These are phyloP conservation scores for Notothenia coriiceps DNA, from an alignment of 2,113 vertebrate species.

Conservation along the genomic window DNA sequence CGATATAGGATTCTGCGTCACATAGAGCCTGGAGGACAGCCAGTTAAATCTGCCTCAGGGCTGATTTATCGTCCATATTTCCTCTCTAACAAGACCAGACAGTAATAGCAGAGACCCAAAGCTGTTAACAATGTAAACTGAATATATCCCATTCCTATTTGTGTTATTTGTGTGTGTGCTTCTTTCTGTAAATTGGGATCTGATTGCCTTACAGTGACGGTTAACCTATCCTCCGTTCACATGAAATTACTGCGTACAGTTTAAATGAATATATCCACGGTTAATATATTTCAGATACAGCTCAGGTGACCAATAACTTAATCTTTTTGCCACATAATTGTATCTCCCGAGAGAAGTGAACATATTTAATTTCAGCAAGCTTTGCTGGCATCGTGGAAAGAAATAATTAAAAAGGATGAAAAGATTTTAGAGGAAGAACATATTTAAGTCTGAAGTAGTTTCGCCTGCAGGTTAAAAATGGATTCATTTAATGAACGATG, in stretches of 20 bases:
- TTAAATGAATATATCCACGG: background rate
- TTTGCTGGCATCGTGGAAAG: background rate
- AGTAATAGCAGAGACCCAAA: slow-evolving; percentile 35
- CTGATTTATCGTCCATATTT: slow-evolving; percentile 62
- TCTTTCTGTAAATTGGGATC: slow-evolving; percentile 14
- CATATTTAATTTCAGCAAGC: background rate
- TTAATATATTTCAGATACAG: background rate
- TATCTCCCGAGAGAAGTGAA: background rate
- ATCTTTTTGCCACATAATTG: slow-evolving; percentile 13
- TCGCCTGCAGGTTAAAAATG: background rate
- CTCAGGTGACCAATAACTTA: slow-evolving; percentile 6
- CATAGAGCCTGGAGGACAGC: slow-evolving; percentile 35
- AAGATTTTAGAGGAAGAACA: background rate
- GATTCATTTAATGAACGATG: background rate
- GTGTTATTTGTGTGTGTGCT: background rate
- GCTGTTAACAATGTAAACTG: slow-evolving; percentile 41
- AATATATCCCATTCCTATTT: slow-evolving; percentile 24
- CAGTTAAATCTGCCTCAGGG: slow-evolving; percentile 36
- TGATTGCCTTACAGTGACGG: slow-evolving; percentile 1
- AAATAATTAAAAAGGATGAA: background rate
- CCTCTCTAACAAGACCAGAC: slow-evolving; percentile 49
- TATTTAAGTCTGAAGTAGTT: background rate
- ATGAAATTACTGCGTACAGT: background rate
- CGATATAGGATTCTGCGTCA: slow-evolving; percentile 35
- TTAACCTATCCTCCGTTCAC: background rate